phyloP scores from a whole-genome alignment of 2,113 vertebrate genomes.

The Phainopepla nitens region DNA sequence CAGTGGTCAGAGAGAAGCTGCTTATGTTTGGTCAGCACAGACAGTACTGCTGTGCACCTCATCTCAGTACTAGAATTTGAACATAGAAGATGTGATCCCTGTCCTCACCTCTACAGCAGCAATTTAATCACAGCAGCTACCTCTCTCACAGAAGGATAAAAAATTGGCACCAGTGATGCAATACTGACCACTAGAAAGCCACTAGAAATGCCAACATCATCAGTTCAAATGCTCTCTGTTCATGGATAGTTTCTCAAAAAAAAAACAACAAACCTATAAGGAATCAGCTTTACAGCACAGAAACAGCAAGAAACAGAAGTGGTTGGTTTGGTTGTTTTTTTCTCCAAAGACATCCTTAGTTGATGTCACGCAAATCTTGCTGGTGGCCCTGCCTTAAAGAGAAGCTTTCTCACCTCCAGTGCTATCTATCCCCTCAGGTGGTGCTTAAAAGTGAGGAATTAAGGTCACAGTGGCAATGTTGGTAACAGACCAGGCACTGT shows the following conservation, averaged over 20 bases:
- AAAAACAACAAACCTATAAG: not conserved
- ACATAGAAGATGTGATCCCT: not conserved
- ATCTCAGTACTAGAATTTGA: not conserved
- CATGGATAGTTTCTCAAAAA: not conserved
- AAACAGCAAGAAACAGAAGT: not conserved
- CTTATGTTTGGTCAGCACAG: not conserved
- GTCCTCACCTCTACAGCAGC: not conserved
- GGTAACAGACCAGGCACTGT: not conserved
- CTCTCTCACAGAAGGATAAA: not conserved
- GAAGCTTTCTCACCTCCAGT: not conserved
- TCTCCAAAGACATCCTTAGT: rapidly evolving
- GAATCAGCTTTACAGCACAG: not conserved
- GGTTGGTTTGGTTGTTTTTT: not conserved
- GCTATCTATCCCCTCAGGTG: not conserved
- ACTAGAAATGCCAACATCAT: not conserved
- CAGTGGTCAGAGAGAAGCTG: not conserved
- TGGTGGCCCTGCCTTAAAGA: not conserved
- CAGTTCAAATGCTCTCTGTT: not conserved
- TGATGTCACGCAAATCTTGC: not conserved
- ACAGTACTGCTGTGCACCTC: not conserved
- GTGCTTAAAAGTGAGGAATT: not conserved
- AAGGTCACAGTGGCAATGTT: not conserved
- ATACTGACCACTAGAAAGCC: not conserved
- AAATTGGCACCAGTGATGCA: not conserved
- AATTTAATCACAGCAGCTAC: not conserved